phyloP scores from a whole-genome alignment of 2,888 invertebrate species.

The Oxycera nigricornis region DNA sequence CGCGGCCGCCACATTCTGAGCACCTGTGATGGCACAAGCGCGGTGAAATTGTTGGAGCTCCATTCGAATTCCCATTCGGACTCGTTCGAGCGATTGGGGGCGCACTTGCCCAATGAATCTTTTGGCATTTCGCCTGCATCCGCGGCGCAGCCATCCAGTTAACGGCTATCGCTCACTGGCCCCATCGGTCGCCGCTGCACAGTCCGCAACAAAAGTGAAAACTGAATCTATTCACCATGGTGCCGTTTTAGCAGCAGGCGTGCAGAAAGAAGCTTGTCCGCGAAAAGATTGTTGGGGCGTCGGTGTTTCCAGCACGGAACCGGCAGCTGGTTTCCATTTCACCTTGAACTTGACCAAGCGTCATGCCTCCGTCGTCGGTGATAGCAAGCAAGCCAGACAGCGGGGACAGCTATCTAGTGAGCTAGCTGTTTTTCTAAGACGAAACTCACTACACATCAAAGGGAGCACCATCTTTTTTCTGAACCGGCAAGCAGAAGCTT shows the following conservation, averaged over 20 bases:
- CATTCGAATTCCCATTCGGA: conserved; percentile 3
- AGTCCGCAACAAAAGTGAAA: neutral
- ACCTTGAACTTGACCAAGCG: neutral
- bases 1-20: conserved; percentile 1
- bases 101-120: neutral
- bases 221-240: conserved; percentile 36
- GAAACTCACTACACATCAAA: conserved; percentile 48
- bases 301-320: neutral
- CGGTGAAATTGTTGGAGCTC: conserved; percentile 35
- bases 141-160: neutral
- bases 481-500: conserved; percentile 47
- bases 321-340: neutral
- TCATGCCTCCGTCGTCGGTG: neutral
- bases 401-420: neutral
- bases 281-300: neutral
- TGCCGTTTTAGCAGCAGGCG: conserved; percentile 36
- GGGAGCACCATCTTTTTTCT: conserved; percentile 51
- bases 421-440: neutral
- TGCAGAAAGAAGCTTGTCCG: neutral
- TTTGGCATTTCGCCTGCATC: neutral
- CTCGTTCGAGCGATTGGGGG: neutral
- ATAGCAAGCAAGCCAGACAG: neutral
- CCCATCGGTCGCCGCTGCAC: neutral
- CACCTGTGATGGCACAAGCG: neutral
- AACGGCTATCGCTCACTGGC: neutral